Evolutionary conservation across 1,140 invertebrate genomes (phyloP), one percentile per base, ranked within the genome.

Genomic region (Ditylenchus dipsaci): DNA sequence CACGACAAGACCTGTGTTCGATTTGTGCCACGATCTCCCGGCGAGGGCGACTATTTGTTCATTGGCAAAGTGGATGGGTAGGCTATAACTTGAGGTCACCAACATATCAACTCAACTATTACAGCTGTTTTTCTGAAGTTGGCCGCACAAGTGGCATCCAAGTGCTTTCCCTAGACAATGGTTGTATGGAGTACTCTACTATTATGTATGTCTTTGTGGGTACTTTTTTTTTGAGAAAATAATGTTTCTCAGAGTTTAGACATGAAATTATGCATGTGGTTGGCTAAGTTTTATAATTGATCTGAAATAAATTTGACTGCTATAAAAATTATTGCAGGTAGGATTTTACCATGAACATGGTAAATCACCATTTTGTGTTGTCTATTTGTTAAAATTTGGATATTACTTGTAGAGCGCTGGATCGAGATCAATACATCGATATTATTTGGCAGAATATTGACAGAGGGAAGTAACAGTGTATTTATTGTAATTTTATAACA

Each of bases 381-480:
- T 27, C 30, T 68, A 23, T 17, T 30, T 13, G 3, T 13, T 65
- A 65, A 65, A 8, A 66, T 29, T 63, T 63, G 57, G 17, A 65
- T n/a, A n/a, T 38, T 38, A 65, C 63, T 65, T 72, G 47, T 33
- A 81, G 78, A 80, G 68, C 65, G 81, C 63, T 82, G 81, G 81
- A 83, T 65, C 57, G 80, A n/a, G 80, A 82, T 63, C 74, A 65
- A 27, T 83, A 77, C 63, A 78, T 82, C 21, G 73, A 79, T 67
- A 82, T 82, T 42, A 77, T 82, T 38, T 82, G 81, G 81, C 77
- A 82, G 29, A 82, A 82, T 60, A 83, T 82, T 53, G 80, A 81
- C 67, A 62, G 70, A 78, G 76, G 76, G 72, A 38, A 49, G 56
- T n/a, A 5, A 29, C 9, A 15, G 11, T 42, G 15, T 19, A 21